Evolutionary conservation across 2,888 invertebrate species (phyloP), one percentile per base, ranked within the genome.

Genomic region (Aphodius sticticus): DNA sequence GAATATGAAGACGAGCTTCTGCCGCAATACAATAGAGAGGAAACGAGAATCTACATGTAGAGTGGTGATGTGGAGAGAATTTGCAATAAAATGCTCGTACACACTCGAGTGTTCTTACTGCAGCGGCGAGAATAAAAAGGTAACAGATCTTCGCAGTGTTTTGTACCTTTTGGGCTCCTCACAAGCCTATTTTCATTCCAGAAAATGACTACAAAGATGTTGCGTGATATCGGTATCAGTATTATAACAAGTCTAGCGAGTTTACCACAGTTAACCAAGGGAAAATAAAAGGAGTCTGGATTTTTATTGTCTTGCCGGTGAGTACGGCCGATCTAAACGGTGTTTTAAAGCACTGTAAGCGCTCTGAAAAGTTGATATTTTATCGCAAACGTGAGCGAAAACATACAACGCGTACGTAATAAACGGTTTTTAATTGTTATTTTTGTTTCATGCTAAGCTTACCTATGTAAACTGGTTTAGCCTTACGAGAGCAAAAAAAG

Each of bases 71-170:
- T 97, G 96, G 96, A 90, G 96, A 77, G 95, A 96, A 87, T 93
- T 96, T 82, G 94, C 94, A 16, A 93, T 97, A 80, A 90, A 92
- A 72, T 91, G 95, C 81, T 92, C 91, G 79, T 96, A 96, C 90
- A 97, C 97, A 38, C 93, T 97, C 93, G 97, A 97, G 89, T 95
- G 95, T 78, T 95, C 95, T 77, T 96, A 95, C 89, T 96, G 95
- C 86, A 84, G 84, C 9, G 85, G 84, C 9, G 83, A 82, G n/a
- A 82, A 84, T 76, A 83, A 84, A 79, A 83, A 84, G 83, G 85
- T 85, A 35, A 35, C 53, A 53, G 2, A 53, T 53, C 53, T 53
- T 81, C 81, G 72, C 1, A 69, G 79, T 75, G 77, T 74, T 74
- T 74, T 36, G 35, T 36, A 70, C 16, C 53, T 77, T 75, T 77